Conservation (phyloP, 2,113 vertebrate genomes). For the Anoplopoma fimbria region DNA sequence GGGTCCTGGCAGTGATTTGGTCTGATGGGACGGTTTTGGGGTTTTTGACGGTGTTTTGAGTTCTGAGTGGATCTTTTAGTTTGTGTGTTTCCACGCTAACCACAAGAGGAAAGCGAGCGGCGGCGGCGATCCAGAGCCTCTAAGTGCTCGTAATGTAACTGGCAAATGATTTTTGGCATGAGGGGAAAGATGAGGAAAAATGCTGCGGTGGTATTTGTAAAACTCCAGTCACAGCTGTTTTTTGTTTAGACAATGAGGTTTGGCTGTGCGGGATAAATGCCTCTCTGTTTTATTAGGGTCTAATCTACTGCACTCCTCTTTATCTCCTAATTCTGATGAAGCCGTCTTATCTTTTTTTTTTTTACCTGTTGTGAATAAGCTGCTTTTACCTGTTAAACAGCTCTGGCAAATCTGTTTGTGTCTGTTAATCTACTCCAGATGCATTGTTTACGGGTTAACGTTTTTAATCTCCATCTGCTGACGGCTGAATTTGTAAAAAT, state of each 20-base stretch:
- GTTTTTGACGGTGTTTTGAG: neutral
- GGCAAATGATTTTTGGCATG: conserved; percentile 53
- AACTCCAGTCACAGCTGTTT: conserved; percentile 60
- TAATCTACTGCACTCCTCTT: conserved; percentile 56
- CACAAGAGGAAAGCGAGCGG: conserved; percentile 34
- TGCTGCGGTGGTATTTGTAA: conserved; percentile 45
- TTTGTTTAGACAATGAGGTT: conserved; percentile 59
- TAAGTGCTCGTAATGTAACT: conserved; percentile 60
- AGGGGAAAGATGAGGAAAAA: conserved; percentile 30
- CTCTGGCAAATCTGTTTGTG: conserved; percentile 14
- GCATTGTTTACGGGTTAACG: conserved; percentile 30
- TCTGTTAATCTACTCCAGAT: conserved; percentile 46
- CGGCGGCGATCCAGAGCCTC: conserved; percentile 38
- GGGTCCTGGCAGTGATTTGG: neutral
- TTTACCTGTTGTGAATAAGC: conserved; percentile 60
- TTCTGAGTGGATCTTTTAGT: conserved; percentile 12
- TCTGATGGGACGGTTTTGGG: conserved; percentile 33
- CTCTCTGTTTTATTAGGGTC: conserved; percentile 44
- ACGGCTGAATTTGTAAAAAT: neutral
- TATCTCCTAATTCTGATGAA: conserved; percentile 51
- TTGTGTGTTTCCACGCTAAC: conserved; percentile 26
- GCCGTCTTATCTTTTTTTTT: conserved; percentile 51
- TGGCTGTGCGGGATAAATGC: conserved; percentile 25
- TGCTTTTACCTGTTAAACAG: conserved; percentile 50
- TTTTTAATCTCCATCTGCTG: conserved; percentile 15